Evolutionary conservation across 2,113 vertebrate genomes (phyloP).

Genomic region (Dasypus novemcinctus): DNA sequence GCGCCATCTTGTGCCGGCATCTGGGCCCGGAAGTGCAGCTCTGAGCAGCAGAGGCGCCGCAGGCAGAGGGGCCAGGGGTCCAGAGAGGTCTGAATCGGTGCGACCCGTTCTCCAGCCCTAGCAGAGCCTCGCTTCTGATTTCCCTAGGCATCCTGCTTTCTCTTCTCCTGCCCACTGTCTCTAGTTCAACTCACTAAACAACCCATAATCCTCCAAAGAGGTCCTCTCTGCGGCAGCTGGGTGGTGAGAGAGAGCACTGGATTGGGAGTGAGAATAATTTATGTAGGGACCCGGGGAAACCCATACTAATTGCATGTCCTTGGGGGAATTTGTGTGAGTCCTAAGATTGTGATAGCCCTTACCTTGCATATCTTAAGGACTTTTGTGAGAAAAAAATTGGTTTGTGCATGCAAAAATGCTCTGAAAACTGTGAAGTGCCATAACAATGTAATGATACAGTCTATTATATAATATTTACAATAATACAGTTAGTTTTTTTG

Average conservation of each 20-base stretch:
- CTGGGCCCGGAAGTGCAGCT: background rate
- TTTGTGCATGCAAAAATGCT: background rate
- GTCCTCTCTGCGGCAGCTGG: background rate
- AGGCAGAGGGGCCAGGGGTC: fast-evolving
- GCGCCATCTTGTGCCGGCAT: constrained; percentile 55
- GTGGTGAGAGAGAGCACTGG: background rate
- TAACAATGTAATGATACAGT: fast-evolving
- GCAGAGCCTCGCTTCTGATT: background rate
- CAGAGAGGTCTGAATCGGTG: background rate
- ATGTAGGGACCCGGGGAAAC: background rate
- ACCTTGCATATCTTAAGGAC: background rate
- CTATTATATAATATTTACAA: background rate
- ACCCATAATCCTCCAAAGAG: fast-evolving
- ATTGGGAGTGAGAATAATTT: fast-evolving
- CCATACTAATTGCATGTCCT: fast-evolving
- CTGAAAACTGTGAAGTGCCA: background rate
- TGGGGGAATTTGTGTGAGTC: background rate
- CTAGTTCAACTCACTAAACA: background rate
- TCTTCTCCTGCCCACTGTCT: background rate
- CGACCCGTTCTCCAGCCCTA: background rate
- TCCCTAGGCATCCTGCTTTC: fast-evolving
- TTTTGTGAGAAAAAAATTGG: background rate
- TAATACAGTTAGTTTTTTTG: too few species aligned
- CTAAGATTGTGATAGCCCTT: background rate
- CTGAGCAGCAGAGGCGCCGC: background rate